These are phyloP conservation scores for Zaprionus gabonicus DNA, from an alignment of 1,140 invertebrate genomes.

Conservation along the genomic window DNA sequence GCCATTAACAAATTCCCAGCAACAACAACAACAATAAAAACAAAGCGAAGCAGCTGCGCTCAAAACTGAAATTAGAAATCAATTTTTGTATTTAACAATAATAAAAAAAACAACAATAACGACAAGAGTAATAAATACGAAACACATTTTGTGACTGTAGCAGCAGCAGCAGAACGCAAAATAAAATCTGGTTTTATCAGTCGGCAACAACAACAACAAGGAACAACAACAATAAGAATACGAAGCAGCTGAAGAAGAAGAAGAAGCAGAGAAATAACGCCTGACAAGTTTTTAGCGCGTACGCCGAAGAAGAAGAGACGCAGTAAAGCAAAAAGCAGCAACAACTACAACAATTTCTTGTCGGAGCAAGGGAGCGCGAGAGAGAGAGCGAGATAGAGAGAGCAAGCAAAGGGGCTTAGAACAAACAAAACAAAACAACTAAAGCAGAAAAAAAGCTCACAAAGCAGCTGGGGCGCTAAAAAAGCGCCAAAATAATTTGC, in stretches of 20 bases:
- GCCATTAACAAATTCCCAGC: slow-evolving; percentile 54
- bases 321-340: slow-evolving; percentile 42
- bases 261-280: slow-evolving; percentile 36
- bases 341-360: slow-evolving; percentile 36
- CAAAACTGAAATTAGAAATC: slow-evolving; percentile 68
- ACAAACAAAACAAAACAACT: slow-evolving; percentile 36
- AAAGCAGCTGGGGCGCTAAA: slow-evolving; percentile 43
- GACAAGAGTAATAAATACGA: slow-evolving; percentile 12
- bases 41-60: slow-evolving; percentile 25
- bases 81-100: slow-evolving; percentile 68
- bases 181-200: slow-evolving; percentile 80
- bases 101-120: slow-evolving; percentile 27
- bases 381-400: slow-evolving; percentile 2
- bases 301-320: slow-evolving; percentile 41
- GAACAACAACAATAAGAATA: slow-evolving; percentile 18
- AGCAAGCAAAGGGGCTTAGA: slow-evolving; percentile 38
- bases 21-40: slow-evolving; percentile 43
- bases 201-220: slow-evolving; percentile 41
- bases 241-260: background rate
- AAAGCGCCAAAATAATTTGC: slow-evolving; percentile 46
- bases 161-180: slow-evolving; percentile 47
- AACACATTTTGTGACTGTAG: slow-evolving; percentile 20
- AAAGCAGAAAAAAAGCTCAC: slow-evolving; percentile 29
- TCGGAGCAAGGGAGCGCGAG: background rate
- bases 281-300: slow-evolving; percentile 51